phyloP scores from a whole-genome alignment of 2,113 vertebrate species.

The Syngnathus scovelli region DNA sequence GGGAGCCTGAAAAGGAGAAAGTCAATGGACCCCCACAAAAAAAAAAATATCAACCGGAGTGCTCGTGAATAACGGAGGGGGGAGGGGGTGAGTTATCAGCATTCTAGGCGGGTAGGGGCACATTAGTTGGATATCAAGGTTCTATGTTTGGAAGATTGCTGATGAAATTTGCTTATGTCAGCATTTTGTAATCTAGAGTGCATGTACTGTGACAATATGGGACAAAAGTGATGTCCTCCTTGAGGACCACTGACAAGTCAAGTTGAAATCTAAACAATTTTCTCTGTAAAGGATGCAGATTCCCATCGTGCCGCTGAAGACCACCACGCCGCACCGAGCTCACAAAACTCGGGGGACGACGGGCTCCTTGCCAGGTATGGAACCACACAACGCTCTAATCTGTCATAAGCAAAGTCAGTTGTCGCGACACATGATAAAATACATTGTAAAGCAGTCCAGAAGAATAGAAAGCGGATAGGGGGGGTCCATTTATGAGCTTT shows the following conservation, averaged over 20 bases:
- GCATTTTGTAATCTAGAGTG: neutral
- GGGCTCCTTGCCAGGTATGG: conserved; percentile 16
- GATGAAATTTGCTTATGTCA: conserved; percentile 15
- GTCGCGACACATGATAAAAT: conserved; percentile 31
- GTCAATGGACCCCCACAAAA: conserved; percentile 70
- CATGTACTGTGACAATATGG: conserved; percentile 2
- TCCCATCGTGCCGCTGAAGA: too few relatives aligned
- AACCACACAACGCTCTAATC: conserved; percentile 38
- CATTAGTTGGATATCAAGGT: conserved; percentile 44
- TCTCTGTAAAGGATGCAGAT: neutral
- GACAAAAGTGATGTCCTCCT: neutral
- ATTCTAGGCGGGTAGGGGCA: conserved; percentile 49
- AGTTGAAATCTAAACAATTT: neutral
- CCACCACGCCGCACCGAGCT: too few relatives aligned
- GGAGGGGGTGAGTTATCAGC: conserved; percentile 58
- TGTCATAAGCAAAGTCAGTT: conserved; percentile 41
- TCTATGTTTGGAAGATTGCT: conserved; percentile 22
- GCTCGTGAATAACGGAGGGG: conserved; percentile 51
- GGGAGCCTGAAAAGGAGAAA: conserved; percentile 75
- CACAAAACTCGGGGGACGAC: conserved; percentile 21
- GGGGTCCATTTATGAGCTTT: conserved; percentile 23
- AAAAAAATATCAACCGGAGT: conserved; percentile 69
- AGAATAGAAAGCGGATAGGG: neutral
- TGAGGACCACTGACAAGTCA: neutral
- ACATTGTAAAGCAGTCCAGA: conserved; percentile 11